A percentile compares a stretch with the other conserved stretches of the same genome.
phyloP scores from a whole-genome alignment of 2,888 invertebrate species.

The Acanthacorydalis orientalis region DNA sequence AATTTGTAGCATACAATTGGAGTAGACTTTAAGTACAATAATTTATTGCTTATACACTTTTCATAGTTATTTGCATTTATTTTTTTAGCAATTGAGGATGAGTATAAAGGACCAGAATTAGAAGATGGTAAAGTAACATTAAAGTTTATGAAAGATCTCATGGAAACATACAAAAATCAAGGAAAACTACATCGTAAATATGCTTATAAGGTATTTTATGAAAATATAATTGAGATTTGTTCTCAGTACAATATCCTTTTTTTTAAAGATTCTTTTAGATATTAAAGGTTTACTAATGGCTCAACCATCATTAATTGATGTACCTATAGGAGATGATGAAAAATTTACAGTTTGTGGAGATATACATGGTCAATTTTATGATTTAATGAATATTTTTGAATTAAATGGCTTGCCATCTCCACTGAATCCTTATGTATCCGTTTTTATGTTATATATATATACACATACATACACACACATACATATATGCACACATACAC shows the following conservation, averaged over 20 bases:
- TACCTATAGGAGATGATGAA: slow-evolving; percentile 64
- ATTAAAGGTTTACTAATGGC: slow-evolving; percentile 69
- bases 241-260: not conserved
- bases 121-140: slow-evolving; percentile 77
- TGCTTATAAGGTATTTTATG: slow-evolving; percentile 68
- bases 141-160: slow-evolving; percentile 75
- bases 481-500: not conserved
- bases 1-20: not conserved
- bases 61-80: slow-evolving; percentile 10
- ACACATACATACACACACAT: not conserved
- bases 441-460: slow-evolving; percentile 12
- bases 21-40: not conserved
- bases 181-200: slow-evolving; percentile 91
- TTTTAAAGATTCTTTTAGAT: slow-evolving; percentile 73
- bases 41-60: slow-evolving; percentile 6
- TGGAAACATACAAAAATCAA: slow-evolving; percentile 79
- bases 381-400: slow-evolving; percentile 93
- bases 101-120: slow-evolving; percentile 81
- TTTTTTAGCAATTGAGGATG: slow-evolving; percentile 75
- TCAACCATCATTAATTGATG: slow-evolving; percentile 79
- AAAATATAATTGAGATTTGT: not conserved
- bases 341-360: slow-evolving; percentile 99
- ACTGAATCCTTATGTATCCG: slow-evolving; percentile 80
- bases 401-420: slow-evolving; percentile 92
- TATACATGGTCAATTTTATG: slow-evolving; percentile 98